Base-by-base conservation (phyloP, 1,140 invertebrate genomes). In the Elymnias hypermnestra region DNA sequence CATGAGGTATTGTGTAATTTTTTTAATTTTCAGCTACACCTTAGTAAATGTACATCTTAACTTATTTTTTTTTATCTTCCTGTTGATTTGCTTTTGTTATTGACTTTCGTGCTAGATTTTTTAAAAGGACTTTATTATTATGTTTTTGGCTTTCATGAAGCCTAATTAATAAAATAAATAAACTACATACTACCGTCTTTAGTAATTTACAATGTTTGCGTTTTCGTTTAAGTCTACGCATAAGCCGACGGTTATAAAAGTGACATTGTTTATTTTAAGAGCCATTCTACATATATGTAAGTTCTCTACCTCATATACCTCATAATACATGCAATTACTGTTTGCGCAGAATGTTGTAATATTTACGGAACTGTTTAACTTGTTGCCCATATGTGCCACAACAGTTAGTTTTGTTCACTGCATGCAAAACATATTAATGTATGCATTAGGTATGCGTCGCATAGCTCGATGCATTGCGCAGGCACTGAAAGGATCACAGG, bases 381-480 rank as follows among this genome's bases (percentile, higher is more conserved):
- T 29, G 36, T 19, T 23, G 49, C 33, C 41, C 23, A 28, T 40
- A 52, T 44, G 36, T 29, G 37, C 12, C 22, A 45, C 35, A 25
- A 72, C 71, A 63, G 66, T 72, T 72, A 77, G 47, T 61, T 67
- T 69, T 68, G 66, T 63, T 66, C 53, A 48, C 53, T 53, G 69
- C 69, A 74, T 77, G 55, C 62, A 62, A 73, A 73, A 47, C 13
- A 29, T 22, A 18, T 42, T 22, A 41, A 42, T 15, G 12, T 28
- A 48, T 59, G 60, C 63, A 75, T 72, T 82, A 67, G 35, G 69
- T 78, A 79, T 79, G 67, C 74, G 49, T 23, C 48, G 50, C 55
- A 48, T 45, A 40, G 29, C 43, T 3, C 42, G 15, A 35, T 40
- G 56, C 62, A 60, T 67, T 78, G 37, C 37, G 42, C 35, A 67